Percentiles rank a stretch among this genome's conserved stretches.
Conservation (phyloP, 2,113 vertebrate species). For the Girardinichthys multiradiatus region DNA sequence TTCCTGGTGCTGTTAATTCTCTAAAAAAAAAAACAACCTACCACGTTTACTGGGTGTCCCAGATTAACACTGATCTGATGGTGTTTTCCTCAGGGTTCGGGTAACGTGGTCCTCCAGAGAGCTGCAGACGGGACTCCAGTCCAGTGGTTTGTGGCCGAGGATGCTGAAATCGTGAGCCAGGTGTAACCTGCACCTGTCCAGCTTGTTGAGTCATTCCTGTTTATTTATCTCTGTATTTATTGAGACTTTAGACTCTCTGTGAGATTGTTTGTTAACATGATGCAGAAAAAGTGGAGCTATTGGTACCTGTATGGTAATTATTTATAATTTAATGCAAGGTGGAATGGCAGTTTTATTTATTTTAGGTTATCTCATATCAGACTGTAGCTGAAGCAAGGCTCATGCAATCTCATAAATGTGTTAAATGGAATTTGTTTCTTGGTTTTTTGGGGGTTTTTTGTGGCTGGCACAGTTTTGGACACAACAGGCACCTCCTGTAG, state of each 20-base stretch:
- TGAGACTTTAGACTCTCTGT: conserved; percentile 67
- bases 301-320: conserved; percentile 31
- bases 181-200: conserved; percentile 73
- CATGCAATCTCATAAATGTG: conserved; percentile 16
- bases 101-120: conserved; percentile 83
- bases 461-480: conserved; percentile 75
- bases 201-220: conserved; percentile 16
- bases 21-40: too few relatives aligned
- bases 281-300: conserved; percentile 42
- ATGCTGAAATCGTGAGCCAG: conserved; percentile 88
- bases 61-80: neutral
- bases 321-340: conserved; percentile 70
- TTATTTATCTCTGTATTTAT: conserved; percentile 75
- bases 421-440: conserved; percentile 30
- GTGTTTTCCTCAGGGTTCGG: conserved; percentile 70
- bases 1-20: too few relatives aligned
- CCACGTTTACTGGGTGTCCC: neutral
- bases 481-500: conserved; percentile 44
- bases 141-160: conserved; percentile 87
- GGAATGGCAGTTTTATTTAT: conserved; percentile 74
- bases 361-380: conserved; percentile 41
- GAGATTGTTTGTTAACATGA: conserved; percentile 49
- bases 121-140: conserved; percentile 85
- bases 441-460: conserved; percentile 56
- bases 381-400: conserved; percentile 31